Evolutionary conservation across 2,888 invertebrate species (phyloP), one percentile per base, ranked within the genome.

Genomic region (Platycnemis pennipes): DNA sequence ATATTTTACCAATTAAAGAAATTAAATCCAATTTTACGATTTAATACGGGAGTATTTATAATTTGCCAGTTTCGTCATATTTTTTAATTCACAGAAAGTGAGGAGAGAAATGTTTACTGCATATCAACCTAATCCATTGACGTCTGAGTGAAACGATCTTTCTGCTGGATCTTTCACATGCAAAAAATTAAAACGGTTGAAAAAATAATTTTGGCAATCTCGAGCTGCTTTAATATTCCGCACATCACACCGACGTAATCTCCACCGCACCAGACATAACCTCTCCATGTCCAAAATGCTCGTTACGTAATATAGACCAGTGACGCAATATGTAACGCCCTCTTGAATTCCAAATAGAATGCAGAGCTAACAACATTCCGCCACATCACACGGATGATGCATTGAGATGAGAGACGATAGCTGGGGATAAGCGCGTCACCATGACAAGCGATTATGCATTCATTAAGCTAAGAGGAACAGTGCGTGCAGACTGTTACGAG

Each of bases 341-440:
- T 77, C 37, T 77, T 77, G 77, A 77, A 77, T 77, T 77, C 16
- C 31, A 77, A 77, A 77, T 77, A 31, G 77, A 77, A 77, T 77
- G 77, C 37, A 31, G 37, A 16, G 37, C 77, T 77, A 37, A 37
- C 37, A 37, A 77, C 77, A 77, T 77, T 26, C 37, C 77, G 77
- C 13, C 31, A 31, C 4, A 7, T 31, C 69, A 7, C 69, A 37
- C n/a, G 77, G 37, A 37, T 77, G 77, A 77, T 77, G 77, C 77
- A 77, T 77, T n/a, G n/a, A n/a, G n/a, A 77, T 37, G 77, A 26
- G 77, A 77, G 37, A 37, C 37, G 31, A 77, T 37, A 26, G 77
- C 11, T 1, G 37, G n/a, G 77, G 37, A 77, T 77, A 77, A 37
- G 37, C 37, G 37, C 37, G 31, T 37, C 77, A 77, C 11, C 0